phyloP scores from a whole-genome alignment of 2,888 invertebrate species.

The Hirudinaria manillensis region DNA sequence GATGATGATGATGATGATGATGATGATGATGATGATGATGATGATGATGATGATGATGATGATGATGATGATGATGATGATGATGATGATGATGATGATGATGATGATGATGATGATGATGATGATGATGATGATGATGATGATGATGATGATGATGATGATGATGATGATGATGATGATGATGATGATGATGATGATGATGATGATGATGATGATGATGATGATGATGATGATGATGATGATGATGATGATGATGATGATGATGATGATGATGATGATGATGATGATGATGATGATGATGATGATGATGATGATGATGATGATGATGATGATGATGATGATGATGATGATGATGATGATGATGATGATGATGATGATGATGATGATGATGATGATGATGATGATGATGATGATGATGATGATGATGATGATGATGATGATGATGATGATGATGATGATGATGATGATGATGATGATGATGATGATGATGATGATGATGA shows the following conservation, averaged over 20 bases:
- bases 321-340: constrained; percentile 20
- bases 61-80: constrained; percentile 31
- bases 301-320: constrained; percentile 26
- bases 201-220: constrained; percentile 22
- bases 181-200: constrained; percentile 25
- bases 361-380: constrained; percentile 28
- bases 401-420: constrained; percentile 28
- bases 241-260: constrained; percentile 23
- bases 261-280: constrained; percentile 24
- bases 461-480: constrained; percentile 28
- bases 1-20: not conserved
- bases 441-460: constrained; percentile 28
- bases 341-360: constrained; percentile 16
- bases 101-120: constrained; percentile 28
- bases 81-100: constrained; percentile 32
- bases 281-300: constrained; percentile 24
- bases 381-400: constrained; percentile 32
- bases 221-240: constrained; percentile 23
- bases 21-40: constrained; percentile 24
- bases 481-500: constrained; percentile 29
- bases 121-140: constrained; percentile 25
- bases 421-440: constrained; percentile 21
- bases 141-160: constrained; percentile 20
- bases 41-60: constrained; percentile 18
- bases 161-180: constrained; percentile 24